These are phyloP conservation scores for Coreius guichenoti DNA, from an alignment of 2,797 vertebrate genomes.

Conservation along the genomic window DNA sequence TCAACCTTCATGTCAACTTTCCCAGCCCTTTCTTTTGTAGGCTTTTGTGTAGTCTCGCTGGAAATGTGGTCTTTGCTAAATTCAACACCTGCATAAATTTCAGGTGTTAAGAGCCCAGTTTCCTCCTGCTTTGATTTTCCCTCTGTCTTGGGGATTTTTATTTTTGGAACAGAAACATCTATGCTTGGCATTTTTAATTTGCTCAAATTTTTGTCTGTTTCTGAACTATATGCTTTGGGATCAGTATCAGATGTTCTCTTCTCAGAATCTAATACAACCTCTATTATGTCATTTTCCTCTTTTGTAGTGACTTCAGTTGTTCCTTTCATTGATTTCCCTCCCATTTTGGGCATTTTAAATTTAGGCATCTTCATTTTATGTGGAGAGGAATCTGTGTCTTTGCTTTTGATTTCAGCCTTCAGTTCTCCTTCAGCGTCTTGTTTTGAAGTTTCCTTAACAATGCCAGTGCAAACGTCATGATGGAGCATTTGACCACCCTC, in stretches of 20 bases:
- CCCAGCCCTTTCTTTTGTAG: neutral
- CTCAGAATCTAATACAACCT: constrained; percentile 36
- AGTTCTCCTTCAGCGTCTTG: neutral
- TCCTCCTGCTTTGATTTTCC: constrained; percentile 31
- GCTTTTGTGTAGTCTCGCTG: neutral
- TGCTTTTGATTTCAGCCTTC: constrained; percentile 11
- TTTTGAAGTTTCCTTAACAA: constrained; percentile 9
- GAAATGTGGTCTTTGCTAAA: neutral
- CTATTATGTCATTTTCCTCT: constrained; percentile 11
- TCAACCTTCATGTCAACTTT: neutral
- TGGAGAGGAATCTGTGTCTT: constrained; percentile 35
- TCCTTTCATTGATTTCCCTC: constrained; percentile 33
- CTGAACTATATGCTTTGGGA: constrained; percentile 9
- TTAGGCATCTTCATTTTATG: constrained; percentile 60
- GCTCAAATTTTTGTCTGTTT: constrained; percentile 13
- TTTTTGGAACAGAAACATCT: constrained; percentile 42
- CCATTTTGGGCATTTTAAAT: constrained; percentile 49
- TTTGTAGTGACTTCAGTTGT: constrained; percentile 9
- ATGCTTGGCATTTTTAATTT: constrained; percentile 38
- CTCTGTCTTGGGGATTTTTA: constrained; percentile 49
- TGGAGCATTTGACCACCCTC: neutral
- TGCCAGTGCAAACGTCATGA: neutral
- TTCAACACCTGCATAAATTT: neutral
- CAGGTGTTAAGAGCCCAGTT: neutral
- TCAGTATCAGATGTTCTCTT: constrained; percentile 28